Conservation (phyloP, 1,140 invertebrate genomes). For the Homalodisca vitripennis region DNA sequence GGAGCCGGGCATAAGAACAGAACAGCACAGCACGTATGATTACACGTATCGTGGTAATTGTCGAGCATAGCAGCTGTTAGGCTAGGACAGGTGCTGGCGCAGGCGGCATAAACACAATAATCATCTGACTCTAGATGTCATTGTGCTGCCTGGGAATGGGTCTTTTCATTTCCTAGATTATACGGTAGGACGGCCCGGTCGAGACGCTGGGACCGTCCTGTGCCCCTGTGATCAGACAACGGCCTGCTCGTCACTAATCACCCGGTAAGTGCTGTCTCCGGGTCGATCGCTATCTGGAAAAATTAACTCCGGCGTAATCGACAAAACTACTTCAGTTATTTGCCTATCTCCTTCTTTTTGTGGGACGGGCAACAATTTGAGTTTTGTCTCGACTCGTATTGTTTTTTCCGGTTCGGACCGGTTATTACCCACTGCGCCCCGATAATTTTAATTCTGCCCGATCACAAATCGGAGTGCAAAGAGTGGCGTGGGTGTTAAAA, state of each 20-base stretch:
- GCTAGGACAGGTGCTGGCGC: too few species aligned
- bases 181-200: not conserved
- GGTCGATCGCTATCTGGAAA: not conserved
- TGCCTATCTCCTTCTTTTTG: not conserved
- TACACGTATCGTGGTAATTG: too few species aligned
- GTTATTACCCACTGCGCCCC: not conserved
- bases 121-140: conserved; percentile 2
- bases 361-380: too few species aligned
- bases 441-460: conserved; percentile 1
- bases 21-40: too few species aligned
- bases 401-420: too few species aligned
- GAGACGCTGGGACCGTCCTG: not conserved
- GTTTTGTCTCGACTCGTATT: too few species aligned
- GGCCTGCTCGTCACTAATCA: too few species aligned
- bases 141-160: not conserved
- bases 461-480: not conserved
- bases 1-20: too few species aligned
- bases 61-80: too few species aligned
- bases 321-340: conserved; percentile 1
- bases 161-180: conserved; percentile 13
- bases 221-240: too few species aligned
- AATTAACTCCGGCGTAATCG: conserved; percentile 2
- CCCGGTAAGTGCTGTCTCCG: too few species aligned
- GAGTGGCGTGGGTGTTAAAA: not conserved
- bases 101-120: conserved; percentile 2